Evolutionary conservation across 2,888 invertebrate genomes (phyloP).

Genomic region (Acleris cristana): DNA sequence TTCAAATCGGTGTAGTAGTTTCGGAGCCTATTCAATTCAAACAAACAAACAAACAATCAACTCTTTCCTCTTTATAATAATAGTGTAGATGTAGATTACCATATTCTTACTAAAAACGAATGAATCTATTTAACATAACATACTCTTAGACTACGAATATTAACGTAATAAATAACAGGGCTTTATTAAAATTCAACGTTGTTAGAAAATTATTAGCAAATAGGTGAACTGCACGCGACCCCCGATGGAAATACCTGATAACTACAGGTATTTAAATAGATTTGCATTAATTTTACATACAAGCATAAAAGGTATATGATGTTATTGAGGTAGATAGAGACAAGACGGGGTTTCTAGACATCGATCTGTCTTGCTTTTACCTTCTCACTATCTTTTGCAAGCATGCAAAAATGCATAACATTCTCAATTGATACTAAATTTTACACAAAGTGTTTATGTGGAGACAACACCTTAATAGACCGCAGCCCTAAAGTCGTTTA

Average conservation of each 20-base stretch:
- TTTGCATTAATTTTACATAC: slow-evolving; percentile 11
- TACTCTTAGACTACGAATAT: neutral
- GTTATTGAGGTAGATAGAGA: neutral
- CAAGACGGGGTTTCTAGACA: neutral
- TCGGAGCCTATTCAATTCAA: too few species aligned
- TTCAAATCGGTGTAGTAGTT: too few species aligned
- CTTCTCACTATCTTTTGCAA: too few species aligned
- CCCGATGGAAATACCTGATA: slow-evolving; percentile 19
- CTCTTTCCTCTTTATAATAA: too few species aligned
- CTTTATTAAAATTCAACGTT: slow-evolving; percentile 29
- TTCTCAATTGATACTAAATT: too few species aligned
- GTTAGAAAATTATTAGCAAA: slow-evolving; percentile 25
- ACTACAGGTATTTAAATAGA: slow-evolving; percentile 7
- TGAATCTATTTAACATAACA: neutral
- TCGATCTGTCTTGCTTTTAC: too few species aligned
- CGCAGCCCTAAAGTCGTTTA: too few species aligned
- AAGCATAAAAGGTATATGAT: neutral
- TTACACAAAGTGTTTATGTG: too few species aligned
- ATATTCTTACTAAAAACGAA: neutral
- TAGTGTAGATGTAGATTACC: neutral
- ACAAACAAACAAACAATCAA: too few species aligned
- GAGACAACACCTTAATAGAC: too few species aligned
- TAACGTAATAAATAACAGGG: slow-evolving; percentile 22
- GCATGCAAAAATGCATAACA: too few species aligned
- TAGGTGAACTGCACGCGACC: slow-evolving; percentile 29